Percentiles rank a stretch among this genome's conserved stretches.
Conservation (phyloP, 2,113 vertebrate species). For the Gymnocephalus cernua region DNA sequence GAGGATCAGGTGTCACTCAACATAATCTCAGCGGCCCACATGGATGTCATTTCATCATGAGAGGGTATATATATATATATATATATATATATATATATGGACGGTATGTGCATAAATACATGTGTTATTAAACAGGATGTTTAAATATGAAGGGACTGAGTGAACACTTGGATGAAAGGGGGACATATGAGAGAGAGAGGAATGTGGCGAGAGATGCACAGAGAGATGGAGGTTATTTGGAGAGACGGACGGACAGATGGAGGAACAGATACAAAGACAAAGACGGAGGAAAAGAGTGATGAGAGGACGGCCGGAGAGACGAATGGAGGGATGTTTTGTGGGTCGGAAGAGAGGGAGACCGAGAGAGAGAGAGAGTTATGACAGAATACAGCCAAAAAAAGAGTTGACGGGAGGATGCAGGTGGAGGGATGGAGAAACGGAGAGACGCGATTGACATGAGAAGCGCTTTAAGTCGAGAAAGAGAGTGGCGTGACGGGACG, state of each 20-base stretch:
- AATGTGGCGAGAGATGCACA: background rate
- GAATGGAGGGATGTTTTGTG: background rate
- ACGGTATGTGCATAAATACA: background rate
- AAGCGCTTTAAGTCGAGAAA: conserved; percentile 24
- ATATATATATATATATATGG: too few species aligned
- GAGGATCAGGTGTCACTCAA: fast-evolving
- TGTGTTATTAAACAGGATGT: background rate
- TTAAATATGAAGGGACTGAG: background rate
- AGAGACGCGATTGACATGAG: conserved; percentile 40
- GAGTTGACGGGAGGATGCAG: conserved; percentile 30
- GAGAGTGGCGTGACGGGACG: conserved; percentile 12
- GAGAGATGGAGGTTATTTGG: conserved; percentile 1
- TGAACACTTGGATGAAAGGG: background rate
- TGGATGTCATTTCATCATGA: background rate
- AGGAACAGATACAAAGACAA: conserved; percentile 7
- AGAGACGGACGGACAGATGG: conserved; percentile 16
- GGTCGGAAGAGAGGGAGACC: conserved; percentile 9
- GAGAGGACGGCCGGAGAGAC: background rate
- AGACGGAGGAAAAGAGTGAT: conserved; percentile 28
- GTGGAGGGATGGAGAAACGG: background rate
- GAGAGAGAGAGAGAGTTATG: background rate
- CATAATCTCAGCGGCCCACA: fast-evolving
- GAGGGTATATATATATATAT: background rate
- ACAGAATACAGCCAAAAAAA: conserved; percentile 25
- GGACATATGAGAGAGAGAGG: background rate